A percentile compares a stretch with the other conserved stretches of the same genome.
Evolutionary conservation across 2,113 vertebrate species (phyloP).

Genomic region (Oxyruncus cristatus): DNA sequence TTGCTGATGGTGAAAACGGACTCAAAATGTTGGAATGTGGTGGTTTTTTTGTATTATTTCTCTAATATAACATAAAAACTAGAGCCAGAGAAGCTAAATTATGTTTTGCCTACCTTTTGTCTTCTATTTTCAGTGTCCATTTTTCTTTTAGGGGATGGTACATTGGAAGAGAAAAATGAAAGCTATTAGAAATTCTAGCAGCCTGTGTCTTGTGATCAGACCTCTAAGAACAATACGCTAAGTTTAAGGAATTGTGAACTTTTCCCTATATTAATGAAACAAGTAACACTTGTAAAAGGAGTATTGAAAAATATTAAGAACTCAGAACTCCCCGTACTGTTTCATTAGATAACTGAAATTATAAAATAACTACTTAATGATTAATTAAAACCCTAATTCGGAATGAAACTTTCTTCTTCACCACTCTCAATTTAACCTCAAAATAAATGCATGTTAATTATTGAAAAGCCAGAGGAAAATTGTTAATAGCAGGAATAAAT

Average conservation of each 20-base stretch:
- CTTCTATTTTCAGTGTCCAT: not conserved
- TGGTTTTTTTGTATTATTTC: not conserved
- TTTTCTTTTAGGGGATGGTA: not conserved
- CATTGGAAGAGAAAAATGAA: not conserved
- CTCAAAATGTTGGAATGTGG: not conserved
- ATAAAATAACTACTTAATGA: not conserved
- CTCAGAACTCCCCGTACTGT: not conserved
- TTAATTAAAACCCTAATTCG: not conserved
- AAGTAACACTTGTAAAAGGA: not conserved
- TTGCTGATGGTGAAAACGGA: not conserved
- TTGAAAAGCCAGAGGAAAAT: not conserved
- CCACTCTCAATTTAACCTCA: not conserved
- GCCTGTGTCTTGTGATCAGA: fast-evolving
- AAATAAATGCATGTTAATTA: not conserved
- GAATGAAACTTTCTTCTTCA: not conserved
- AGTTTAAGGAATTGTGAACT: not conserved
- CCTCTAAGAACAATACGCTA: not conserved
- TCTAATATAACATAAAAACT: not conserved
- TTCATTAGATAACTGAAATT: not conserved
- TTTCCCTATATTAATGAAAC: not conserved
- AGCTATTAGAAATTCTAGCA: not conserved
- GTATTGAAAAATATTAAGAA: not conserved
- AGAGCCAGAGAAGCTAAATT: not conserved
- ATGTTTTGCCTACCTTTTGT: not conserved
- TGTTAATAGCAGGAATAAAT: not conserved